phyloP scores from a whole-genome alignment of 2,797 vertebrate species.

The Ptychadena robeensis region DNA sequence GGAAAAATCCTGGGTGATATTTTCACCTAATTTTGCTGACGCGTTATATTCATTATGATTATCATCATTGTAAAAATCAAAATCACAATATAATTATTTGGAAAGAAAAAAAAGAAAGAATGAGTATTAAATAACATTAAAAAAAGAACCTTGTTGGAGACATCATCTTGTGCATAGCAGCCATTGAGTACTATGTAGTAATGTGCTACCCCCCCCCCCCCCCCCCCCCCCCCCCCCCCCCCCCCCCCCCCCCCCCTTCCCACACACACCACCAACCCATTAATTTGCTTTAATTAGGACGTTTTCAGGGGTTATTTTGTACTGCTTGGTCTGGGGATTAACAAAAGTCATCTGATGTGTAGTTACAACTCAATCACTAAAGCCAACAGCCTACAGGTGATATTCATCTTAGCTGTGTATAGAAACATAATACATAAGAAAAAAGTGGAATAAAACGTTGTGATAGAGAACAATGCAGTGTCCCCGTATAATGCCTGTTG shows the following conservation, averaged over 20 bases:
- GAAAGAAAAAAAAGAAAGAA: too few relatives aligned
- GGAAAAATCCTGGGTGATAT: too few relatives aligned
- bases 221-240: too few relatives aligned
- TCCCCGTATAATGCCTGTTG: conserved; percentile 61
- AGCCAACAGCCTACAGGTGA: not conserved
- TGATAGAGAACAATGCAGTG: not conserved
- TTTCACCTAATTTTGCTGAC: too few relatives aligned
- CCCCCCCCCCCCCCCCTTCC: too few relatives aligned
- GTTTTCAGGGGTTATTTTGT: not conserved
- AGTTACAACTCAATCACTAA: not conserved
- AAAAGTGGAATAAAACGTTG: not conserved
- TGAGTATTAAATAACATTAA: too few relatives aligned
- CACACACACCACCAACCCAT: too few relatives aligned
- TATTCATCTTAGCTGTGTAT: not conserved
- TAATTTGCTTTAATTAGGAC: not conserved
- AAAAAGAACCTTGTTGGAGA: too few relatives aligned
- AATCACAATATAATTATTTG: too few relatives aligned
- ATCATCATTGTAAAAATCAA: too few relatives aligned
- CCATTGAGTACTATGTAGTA: not conserved
- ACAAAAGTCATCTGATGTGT: not conserved
- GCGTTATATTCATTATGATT: too few relatives aligned
- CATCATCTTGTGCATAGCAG: not conserved
- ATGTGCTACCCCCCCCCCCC: not conserved
- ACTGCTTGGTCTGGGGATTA: not conserved
- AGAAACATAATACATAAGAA: not conserved